phyloP scores from a whole-genome alignment of 2,888 invertebrate species.

The Stenchaetothrips biformis region DNA sequence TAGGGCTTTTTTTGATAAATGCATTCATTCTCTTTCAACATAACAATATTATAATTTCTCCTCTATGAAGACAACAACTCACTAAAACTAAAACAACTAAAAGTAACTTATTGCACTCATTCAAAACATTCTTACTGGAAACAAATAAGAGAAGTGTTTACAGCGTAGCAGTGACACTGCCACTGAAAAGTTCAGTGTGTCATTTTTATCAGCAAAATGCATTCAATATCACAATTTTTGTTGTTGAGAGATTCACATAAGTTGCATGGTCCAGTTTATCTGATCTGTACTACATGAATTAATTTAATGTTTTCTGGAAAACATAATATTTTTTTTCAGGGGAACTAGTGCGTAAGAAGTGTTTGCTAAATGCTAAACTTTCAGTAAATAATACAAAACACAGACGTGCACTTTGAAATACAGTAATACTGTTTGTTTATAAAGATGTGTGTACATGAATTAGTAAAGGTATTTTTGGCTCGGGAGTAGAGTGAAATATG shows the following conservation, averaged over 20 bases:
- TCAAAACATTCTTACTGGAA: background rate
- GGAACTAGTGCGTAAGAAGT: slow-evolving; percentile 6
- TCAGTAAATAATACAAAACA: slow-evolving; percentile 6
- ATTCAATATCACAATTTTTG: slow-evolving; percentile 13
- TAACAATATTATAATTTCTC: slow-evolving; percentile 25
- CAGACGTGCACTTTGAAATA: slow-evolving; percentile 3
- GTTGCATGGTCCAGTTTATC: background rate
- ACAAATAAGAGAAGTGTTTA: background rate
- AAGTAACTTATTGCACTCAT: slow-evolving; percentile 13
- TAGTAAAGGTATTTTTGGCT: background rate
- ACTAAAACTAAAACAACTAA: slow-evolving; percentile 14
- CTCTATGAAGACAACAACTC: slow-evolving; percentile 21
- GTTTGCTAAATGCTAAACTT: background rate
- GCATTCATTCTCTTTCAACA: slow-evolving; percentile 16
- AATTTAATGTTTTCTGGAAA: background rate
- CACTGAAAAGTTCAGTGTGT: background rate
- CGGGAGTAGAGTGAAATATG: background rate
- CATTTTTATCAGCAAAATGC: background rate
- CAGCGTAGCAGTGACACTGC: background rate
- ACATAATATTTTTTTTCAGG: background rate
- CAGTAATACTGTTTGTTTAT: background rate
- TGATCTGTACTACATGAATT: background rate
- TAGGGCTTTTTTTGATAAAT: background rate
- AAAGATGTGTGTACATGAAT: slow-evolving; percentile 4
- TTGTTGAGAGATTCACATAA: slow-evolving; percentile 16